Evolutionary conservation across 2,888 invertebrate species (phyloP), one percentile per base, ranked within the genome.

Genomic region (Acronicta leporina): DNA sequence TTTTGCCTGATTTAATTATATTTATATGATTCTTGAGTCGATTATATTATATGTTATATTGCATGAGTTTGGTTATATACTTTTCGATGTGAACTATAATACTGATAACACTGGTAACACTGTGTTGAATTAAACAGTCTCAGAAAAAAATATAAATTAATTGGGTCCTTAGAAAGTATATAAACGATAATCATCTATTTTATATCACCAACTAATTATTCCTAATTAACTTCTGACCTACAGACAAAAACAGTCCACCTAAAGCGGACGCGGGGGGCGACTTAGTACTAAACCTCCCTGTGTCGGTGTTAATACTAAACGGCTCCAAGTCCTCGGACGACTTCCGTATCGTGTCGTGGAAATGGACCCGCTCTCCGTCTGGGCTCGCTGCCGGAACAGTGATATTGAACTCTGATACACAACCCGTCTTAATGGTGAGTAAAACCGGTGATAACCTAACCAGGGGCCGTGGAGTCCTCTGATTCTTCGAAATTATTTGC

Each of bases 241-340:
- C 87, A 98, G 98, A 98, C 89, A 96, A 97, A 88, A 99, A 99
- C 92, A 97, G 97, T 62, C 96, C 97, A 6, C 99, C 99, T 0
- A 96, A 97, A 81, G 98, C 99, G 0, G 96, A 97, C 85, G 98
- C 97, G 1, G 98, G 98, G 7, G 98, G 97, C 0, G 97, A 98
- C 89, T 96, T 96, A 83, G 96, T 96, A 14, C 92, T 98, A 0
- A 95, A 96, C 45, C 91, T 98, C 50, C 98, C 99, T 0, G 91
- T 96, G 5, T 96, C 96, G 41, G 96, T 97, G 15, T 95, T 99
- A 9, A 95, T 96, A 49, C 92, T 99, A 55, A 98, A 99, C 91
- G 99, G 99, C 0, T 96, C 97, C 0, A 95, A 95, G 66, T 99
- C 99, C 0, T 96, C 95, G 15, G 99, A 99, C 87, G 99, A 99